A percentile compares a stretch with the other conserved stretches of the same genome.
Conservation (phyloP, 2,797 vertebrate species). For the Lithobates sylvaticus region DNA sequence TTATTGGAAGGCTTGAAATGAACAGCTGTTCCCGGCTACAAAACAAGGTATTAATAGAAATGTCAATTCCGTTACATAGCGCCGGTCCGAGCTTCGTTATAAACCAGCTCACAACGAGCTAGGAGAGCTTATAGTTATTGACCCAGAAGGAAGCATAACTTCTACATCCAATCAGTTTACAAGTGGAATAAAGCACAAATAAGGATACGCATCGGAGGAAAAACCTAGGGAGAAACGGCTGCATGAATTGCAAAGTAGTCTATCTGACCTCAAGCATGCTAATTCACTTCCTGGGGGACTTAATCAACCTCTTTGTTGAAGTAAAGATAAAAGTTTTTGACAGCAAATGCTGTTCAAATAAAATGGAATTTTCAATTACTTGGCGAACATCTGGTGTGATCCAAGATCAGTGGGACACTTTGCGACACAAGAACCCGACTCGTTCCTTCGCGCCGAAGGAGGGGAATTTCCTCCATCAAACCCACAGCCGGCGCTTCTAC, state of each 20-base stretch:
- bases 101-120: neutral
- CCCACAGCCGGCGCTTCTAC: no score
- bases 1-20: neutral
- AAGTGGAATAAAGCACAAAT: constrained; percentile 65
- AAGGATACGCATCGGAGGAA: constrained; percentile 65
- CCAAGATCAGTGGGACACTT: constrained; percentile 67
- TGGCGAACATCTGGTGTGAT: constrained; percentile 75
- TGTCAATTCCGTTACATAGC: constrained; percentile 14
- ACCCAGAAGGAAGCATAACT: constrained; percentile 58
- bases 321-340: constrained; percentile 83
- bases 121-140: neutral
- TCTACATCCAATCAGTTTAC: constrained; percentile 62
- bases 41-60: constrained; percentile 20
- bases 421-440: constrained; percentile 65
- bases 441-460: neutral
- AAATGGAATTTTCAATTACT: constrained; percentile 83
- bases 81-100: neutral
- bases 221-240: constrained; percentile 76
- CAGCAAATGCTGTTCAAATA: constrained; percentile 80
- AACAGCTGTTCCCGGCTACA: neutral
- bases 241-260: constrained; percentile 84
- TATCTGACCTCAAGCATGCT: constrained; percentile 81
- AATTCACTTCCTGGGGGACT: constrained; percentile 86
- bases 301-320: constrained; percentile 81
- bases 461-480: neutral